phyloP scores from a whole-genome alignment of 2,797 vertebrate species.

The Pempheris klunzingeri region DNA sequence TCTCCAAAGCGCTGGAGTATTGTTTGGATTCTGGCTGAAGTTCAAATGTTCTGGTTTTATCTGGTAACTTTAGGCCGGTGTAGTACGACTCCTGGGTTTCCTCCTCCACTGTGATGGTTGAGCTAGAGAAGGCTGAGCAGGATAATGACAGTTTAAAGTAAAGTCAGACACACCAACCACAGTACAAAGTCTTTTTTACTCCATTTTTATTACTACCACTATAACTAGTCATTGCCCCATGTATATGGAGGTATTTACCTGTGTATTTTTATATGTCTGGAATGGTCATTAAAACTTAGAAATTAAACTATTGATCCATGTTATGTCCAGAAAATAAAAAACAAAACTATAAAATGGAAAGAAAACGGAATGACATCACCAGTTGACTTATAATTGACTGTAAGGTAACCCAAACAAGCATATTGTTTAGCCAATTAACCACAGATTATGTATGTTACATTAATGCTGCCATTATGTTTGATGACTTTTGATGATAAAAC shows the following conservation, averaged over 20 bases:
- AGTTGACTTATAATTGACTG: background rate
- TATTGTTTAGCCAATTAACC: background rate
- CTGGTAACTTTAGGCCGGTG: conserved; percentile 81
- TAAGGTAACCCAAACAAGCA: background rate
- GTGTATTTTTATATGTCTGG: no score
- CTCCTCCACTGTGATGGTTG: conserved; percentile 86
- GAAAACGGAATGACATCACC: conserved; percentile 11
- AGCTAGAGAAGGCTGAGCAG: conserved; percentile 90
- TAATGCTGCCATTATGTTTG: background rate
- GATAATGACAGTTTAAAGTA: conserved; percentile 66
- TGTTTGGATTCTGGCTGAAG: conserved; percentile 88
- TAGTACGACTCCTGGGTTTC: conserved; percentile 85
- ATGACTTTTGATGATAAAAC: no score
- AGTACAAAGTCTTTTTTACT: no score
- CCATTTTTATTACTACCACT: no score
- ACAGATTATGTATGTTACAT: background rate
- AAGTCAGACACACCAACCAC: conserved; percentile 29
- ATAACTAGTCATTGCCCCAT: no score
- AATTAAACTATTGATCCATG: no score
- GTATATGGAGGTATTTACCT: no score
- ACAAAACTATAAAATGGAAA: background rate
- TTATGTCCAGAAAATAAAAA: no score
- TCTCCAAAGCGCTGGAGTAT: conserved; percentile 82
- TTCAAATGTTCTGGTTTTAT: conserved; percentile 90
- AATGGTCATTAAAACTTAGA: no score